phyloP scores from a whole-genome alignment of 2,113 vertebrate species.

The Morone saxatilis region DNA sequence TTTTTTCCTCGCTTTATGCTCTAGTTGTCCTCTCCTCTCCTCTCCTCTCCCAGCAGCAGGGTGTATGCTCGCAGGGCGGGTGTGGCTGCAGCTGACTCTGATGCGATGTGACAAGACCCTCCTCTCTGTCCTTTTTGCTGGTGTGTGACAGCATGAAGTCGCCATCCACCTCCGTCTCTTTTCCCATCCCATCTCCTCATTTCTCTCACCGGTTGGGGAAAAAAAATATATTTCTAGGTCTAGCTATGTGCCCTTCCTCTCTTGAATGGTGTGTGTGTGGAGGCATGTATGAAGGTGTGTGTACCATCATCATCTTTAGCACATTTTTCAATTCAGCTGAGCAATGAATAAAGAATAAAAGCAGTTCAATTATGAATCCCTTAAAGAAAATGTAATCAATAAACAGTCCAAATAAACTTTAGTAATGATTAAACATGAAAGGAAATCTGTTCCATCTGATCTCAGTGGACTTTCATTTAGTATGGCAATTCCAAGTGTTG shows the following conservation, averaged over 20 bases:
- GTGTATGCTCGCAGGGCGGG: conserved; percentile 43
- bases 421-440: background rate
- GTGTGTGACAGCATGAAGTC: conserved; percentile 69
- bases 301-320: background rate
- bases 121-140: conserved; percentile 73
- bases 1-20: conserved; percentile 20
- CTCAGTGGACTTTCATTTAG: background rate
- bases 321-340: background rate
- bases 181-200: conserved; percentile 41
- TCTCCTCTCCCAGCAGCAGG: conserved; percentile 46
- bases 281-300: background rate
- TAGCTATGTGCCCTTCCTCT: conserved; percentile 17
- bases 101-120: conserved; percentile 76
- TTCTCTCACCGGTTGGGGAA: background rate
- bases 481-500: background rate
- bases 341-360: conserved; percentile 15
- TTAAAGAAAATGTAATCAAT: conserved; percentile 26
- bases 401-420: conserved; percentile 10
- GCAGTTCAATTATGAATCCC: conserved; percentile 19
- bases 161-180: conserved; percentile 46
- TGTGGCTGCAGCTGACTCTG: conserved; percentile 70
- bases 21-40: conserved; percentile 9
- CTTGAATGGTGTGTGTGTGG: background rate
- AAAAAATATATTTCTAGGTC: background rate
- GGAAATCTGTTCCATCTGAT: background rate